Evolutionary conservation across 2,113 vertebrate genomes (phyloP), one percentile per base, ranked within the genome.

Genomic region (Neofelis nebulosa): DNA sequence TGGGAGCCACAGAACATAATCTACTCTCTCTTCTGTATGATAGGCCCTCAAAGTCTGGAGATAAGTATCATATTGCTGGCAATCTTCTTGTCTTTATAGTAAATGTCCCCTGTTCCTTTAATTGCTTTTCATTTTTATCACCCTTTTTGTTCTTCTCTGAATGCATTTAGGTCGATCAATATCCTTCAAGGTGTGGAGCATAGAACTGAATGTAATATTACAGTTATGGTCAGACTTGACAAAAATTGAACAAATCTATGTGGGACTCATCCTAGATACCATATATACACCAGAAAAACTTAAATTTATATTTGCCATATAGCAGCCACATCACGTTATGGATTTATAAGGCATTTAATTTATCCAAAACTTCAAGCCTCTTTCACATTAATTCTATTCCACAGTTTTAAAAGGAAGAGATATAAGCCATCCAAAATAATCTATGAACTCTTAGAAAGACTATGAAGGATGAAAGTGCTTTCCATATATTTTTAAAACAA

Each of bases 81-180:
- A 94, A 52, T 29, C 19, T 10, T 80, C 41, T 89, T 94, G 79
- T 74, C 76, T 71, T 91, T 68, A 79, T 73, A 61, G 10, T 61
- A 82, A 95, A 74, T 84, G 57, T 63, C 38, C 57, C 41, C 63
- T 65, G 13, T 65, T 96, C 55, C 41, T 86, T 91, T 85, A 61
- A 84, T 81, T 97, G 19, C 2, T 71, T 83, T 97, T 93, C 48
- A 45, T 57, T 94, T 92, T 88, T 86, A 94, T 94, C 63, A 83
- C 48, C 15, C 31, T 29, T 85, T 91, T 88, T 95, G 16, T 61
- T 82, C 63, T 85, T 96, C 48, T 45, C 48, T 88, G 80, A 93
- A 76, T 84, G 13, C 15, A 76, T 63, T 90, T 65, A 95, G 82
- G 11, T 55, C 1, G 0, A 92, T 90, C 68, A 84, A 85, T 95